Evolutionary conservation across 2,797 vertebrate genomes (phyloP).

Genomic region (Syncerus caffer): DNA sequence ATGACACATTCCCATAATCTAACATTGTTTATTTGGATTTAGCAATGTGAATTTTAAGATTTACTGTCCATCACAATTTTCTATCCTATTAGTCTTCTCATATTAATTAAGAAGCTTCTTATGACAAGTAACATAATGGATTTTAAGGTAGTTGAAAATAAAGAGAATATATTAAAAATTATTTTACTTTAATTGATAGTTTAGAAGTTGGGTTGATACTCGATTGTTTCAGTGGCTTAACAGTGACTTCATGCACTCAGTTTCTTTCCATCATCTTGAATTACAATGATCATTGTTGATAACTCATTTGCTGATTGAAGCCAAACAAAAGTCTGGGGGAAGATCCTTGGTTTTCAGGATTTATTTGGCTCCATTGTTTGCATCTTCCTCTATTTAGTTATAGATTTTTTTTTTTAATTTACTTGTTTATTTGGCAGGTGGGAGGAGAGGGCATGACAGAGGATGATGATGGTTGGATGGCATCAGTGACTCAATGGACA

Average conservation of each 20-base stretch:
- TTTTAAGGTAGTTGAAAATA: background rate
- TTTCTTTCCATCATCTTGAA: background rate
- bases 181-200: background rate
- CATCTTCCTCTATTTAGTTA: background rate
- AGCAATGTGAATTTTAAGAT: background rate
- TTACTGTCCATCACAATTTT: background rate
- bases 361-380: background rate
- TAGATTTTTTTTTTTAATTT: background rate
- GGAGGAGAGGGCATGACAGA: background rate
- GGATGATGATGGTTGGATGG: background rate
- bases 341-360: background rate
- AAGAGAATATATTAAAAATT: background rate
- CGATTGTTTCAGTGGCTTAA: background rate
- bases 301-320: background rate
- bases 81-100: background rate
- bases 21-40: background rate
- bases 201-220: background rate
- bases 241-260: background rate
- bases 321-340: background rate
- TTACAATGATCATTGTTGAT: background rate
- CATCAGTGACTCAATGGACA: background rate
- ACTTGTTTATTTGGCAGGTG: background rate
- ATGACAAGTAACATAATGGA: background rate
- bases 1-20: background rate
- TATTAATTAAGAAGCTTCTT: background rate